Evolutionary conservation across 2,797 vertebrate species (phyloP), one percentile per base, ranked within the genome.

Genomic region (Coendou prehensilis): DNA sequence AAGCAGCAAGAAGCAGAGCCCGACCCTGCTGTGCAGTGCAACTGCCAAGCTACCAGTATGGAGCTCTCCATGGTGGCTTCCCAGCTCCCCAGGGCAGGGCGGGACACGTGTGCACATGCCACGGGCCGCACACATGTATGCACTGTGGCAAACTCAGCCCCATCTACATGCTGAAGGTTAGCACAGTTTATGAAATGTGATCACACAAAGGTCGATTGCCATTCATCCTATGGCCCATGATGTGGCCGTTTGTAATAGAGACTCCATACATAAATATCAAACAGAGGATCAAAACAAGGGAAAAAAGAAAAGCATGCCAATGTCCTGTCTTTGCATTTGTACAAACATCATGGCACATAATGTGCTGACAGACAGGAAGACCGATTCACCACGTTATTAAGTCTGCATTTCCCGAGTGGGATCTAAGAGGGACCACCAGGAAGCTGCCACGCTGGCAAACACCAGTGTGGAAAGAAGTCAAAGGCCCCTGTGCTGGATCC

Each of bases 21-120:
- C 23, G 63, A 91, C 54, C 80, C 33, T 81, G 93, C 92, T 94
- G 41, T 52, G 15, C 75, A 80, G 76, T 23, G 17, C 56, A 6
- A 20, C 56, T 22, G 56, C 20, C 5, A 2, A 57, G 20, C 56
- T 22, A 20, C 63, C 63, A 83, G 87, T 45, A 83, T 47, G 41
- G 81, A 93, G 93, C 84, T 89, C 79, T 95, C 73, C 18, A 61
- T 69, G 54, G 73, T 9, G 88, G 67, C 63, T 93, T 91, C 33
- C 86, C 69, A 28, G n/a, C 37, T 94, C 26, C 64, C 64, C 64
- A n/a, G 64, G 30, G 14, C 10, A 18, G 18, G 30, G 63, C 30
- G 4, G 23, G 18, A 18, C 41, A 9, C 6, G 15, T 73, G n/a
- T 63, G 50, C 26, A 17, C 83, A 64, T 28, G 84, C 57, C 79